phyloP scores from a whole-genome alignment of 2,888 invertebrate species.

The Troides aeacus region DNA sequence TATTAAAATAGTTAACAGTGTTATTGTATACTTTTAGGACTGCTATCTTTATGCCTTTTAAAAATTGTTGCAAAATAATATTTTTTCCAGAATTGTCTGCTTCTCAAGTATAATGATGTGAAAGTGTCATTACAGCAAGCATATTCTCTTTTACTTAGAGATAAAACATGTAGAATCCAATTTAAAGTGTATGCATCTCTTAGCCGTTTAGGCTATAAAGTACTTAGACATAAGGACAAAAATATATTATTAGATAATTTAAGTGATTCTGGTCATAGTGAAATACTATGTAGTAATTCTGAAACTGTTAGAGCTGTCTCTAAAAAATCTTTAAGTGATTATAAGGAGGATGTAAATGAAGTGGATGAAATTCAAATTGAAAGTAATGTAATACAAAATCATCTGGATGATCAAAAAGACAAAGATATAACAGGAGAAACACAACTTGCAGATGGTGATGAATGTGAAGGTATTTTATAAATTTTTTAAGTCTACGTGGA shows the following conservation, averaged over 20 bases:
- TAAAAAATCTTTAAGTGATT: neutral
- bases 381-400: slow-evolving; percentile 3
- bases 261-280: neutral
- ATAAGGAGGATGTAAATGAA: neutral
- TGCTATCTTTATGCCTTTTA: too few relatives aligned
- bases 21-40: too few relatives aligned
- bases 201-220: slow-evolving; percentile 78
- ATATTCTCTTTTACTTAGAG: slow-evolving; percentile 74
- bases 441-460: neutral
- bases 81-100: slow-evolving; percentile 80
- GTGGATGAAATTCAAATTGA: neutral
- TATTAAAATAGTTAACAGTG: too few relatives aligned
- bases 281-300: neutral
- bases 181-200: slow-evolving; percentile 82
- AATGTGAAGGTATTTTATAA: neutral
- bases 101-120: slow-evolving; percentile 77
- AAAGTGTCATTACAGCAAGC: slow-evolving; percentile 84
- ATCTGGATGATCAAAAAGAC: neutral
- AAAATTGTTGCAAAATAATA: neutral
- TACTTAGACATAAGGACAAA: slow-evolving; percentile 63
- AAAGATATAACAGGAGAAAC: neutral
- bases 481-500: neutral
- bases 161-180: slow-evolving; percentile 62
- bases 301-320: slow-evolving; percentile 5
- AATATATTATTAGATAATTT: neutral